Evolutionary conservation across 2,888 invertebrate species (phyloP).

Genomic region (Oscheius myriophilus): DNA sequence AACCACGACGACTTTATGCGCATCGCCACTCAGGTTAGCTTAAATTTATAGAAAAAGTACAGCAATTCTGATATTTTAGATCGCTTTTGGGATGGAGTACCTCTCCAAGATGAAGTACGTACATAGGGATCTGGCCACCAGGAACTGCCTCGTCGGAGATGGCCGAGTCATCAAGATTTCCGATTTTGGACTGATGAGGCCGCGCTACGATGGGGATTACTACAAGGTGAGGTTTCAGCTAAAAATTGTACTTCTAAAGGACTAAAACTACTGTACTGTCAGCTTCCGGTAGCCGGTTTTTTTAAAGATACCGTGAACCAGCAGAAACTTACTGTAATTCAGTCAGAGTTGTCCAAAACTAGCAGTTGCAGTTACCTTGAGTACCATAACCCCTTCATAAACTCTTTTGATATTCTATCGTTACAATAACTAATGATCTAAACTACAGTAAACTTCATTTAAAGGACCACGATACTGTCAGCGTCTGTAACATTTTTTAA

Average conservation of each 20-base stretch:
- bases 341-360: too few species aligned
- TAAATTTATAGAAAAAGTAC: too few species aligned
- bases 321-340: neutral
- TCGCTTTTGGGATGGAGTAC: slow-evolving; percentile 80
- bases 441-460: too few species aligned
- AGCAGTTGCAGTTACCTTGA: too few species aligned
- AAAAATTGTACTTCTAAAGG: slow-evolving; percentile 75
- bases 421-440: too few species aligned
- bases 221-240: too few species aligned
- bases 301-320: neutral
- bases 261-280: neutral
- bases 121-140: slow-evolving; percentile 92
- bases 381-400: too few species aligned
- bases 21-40: slow-evolving; percentile 78
- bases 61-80: slow-evolving; percentile 75
- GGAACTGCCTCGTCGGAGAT: slow-evolving; percentile 95
- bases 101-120: slow-evolving; percentile 87
- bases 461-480: too few species aligned
- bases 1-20: slow-evolving; percentile 81
- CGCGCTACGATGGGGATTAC: slow-evolving; percentile 88
- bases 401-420: too few species aligned
- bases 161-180: slow-evolving; percentile 89
- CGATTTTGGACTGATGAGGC: slow-evolving; percentile 92
- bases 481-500: too few species aligned
- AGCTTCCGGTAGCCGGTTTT: neutral